Conservation (phyloP, 2,888 invertebrate species). For the Leucozona laternaria region DNA sequence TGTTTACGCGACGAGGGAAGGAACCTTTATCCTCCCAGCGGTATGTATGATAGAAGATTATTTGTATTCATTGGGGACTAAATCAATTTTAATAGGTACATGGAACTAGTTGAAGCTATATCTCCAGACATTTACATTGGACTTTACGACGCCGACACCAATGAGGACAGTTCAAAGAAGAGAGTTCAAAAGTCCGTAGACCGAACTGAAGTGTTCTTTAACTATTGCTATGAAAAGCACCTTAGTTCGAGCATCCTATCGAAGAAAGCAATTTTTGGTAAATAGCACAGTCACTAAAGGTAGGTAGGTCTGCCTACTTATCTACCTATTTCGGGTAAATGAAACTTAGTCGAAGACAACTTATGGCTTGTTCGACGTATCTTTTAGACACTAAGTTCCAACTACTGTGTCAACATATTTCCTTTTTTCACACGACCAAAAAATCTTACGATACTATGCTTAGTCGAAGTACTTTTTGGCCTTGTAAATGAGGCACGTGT, state of each 20-base stretch:
- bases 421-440: too few species aligned
- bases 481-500: too few species aligned
- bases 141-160: slow-evolving; percentile 88
- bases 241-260: slow-evolving; percentile 84
- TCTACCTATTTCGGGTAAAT: background rate
- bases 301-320: background rate
- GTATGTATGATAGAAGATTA: slow-evolving; percentile 80
- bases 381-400: too few species aligned
- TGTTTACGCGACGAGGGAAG: slow-evolving; percentile 93
- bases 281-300: slow-evolving; percentile 46
- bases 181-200: slow-evolving; percentile 89
- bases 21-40: slow-evolving; percentile 86
- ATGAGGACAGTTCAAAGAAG: slow-evolving; percentile 87
- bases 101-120: slow-evolving; percentile 90
- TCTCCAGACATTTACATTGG: slow-evolving; percentile 93
- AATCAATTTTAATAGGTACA: slow-evolving; percentile 85
- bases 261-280: slow-evolving; percentile 84
- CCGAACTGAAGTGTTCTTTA: slow-evolving; percentile 88
- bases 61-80: background rate
- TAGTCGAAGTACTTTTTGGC: too few species aligned
- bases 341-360: background rate
- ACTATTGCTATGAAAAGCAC: slow-evolving; percentile 88
- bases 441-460: too few species aligned
- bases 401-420: too few species aligned
- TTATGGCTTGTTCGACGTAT: too few species aligned